Conservation (phyloP, 1,140 invertebrate species). For the Leucophenga varia region DNA sequence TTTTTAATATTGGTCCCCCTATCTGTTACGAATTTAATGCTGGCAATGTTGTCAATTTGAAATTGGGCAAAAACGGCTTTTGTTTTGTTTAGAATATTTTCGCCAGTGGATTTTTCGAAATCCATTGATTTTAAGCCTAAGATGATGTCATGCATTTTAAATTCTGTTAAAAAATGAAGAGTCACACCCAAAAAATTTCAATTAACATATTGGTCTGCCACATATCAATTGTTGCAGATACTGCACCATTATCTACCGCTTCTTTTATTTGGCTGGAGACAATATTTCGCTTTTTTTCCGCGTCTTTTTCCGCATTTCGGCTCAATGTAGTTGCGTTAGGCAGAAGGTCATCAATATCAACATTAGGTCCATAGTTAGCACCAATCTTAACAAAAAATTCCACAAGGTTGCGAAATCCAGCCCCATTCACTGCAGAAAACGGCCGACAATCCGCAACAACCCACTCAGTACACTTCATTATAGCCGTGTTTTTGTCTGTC, state of each 20-base stretch:
- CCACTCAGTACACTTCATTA: too few species aligned
- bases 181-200: slow-evolving; percentile 12
- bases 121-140: too few species aligned
- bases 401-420: slow-evolving; percentile 2
- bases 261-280: not conserved
- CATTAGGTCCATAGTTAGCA: slow-evolving; percentile 5
- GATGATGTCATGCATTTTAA: slow-evolving; percentile 4
- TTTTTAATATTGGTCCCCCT: slow-evolving; percentile 5
- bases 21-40: slow-evolving; percentile 9
- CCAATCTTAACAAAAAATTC: not conserved
- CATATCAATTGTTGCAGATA: slow-evolving; percentile 5
- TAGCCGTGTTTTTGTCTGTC: too few species aligned
- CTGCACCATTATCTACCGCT: slow-evolving; percentile 1
- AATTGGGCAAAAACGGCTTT: slow-evolving; percentile 4
- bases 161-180: slow-evolving; percentile 4
- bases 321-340: not conserved
- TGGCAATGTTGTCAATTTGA: not conserved
- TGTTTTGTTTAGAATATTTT: too few species aligned
- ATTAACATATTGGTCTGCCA: slow-evolving; percentile 10
- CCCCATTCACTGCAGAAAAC: slow-evolving; percentile 3
- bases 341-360: slow-evolving; percentile 5
- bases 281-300: slow-evolving; percentile 1
- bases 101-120: too few species aligned
- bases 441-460: slow-evolving; percentile 3
- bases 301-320: not conserved